A percentile compares a stretch with the other conserved stretches of the same genome.
These are phyloP conservation scores for Sarcophaga rosellei DNA, from an alignment of 2,888 invertebrate species.

Conservation along the genomic window DNA sequence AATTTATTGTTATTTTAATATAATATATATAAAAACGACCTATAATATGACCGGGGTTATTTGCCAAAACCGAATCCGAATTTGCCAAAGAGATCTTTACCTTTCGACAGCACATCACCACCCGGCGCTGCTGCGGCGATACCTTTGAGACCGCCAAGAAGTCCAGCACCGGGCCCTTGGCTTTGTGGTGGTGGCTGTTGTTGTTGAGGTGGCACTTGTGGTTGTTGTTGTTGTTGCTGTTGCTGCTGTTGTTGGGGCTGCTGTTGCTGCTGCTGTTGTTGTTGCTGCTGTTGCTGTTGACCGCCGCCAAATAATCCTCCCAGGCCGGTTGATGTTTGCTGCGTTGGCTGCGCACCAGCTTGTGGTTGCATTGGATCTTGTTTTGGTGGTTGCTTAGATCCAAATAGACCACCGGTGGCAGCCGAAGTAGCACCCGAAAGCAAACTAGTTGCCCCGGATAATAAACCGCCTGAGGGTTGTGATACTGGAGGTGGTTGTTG, in stretches of 20 bases:
- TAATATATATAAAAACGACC: constrained; percentile 78
- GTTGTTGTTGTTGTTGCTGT: constrained; percentile 79
- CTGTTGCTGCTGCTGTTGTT: constrained; percentile 79
- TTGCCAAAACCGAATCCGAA: constrained; percentile 95
- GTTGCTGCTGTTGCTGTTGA: constrained; percentile 76
- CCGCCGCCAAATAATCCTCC: constrained; percentile 76
- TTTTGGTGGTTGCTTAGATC: constrained; percentile 81
- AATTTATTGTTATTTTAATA: constrained; percentile 70
- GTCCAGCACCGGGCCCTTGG: constrained; percentile 87
- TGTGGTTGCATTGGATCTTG: constrained; percentile 83
- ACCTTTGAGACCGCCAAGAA: constrained; percentile 95
- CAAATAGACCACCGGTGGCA: constrained; percentile 82
- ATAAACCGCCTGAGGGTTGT: constrained; percentile 80
- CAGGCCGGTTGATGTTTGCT: constrained; percentile 79
- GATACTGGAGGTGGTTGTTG: constrained; percentile 79
- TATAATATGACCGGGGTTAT: constrained; percentile 83
- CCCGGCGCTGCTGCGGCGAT: constrained; percentile 92
- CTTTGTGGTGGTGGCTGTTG: constrained; percentile 80
- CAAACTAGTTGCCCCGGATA: constrained; percentile 81
- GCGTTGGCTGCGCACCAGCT: constrained; percentile 80
- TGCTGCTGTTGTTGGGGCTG: constrained; percentile 74
- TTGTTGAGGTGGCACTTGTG: constrained; percentile 74
- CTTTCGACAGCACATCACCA: constrained; percentile 94
- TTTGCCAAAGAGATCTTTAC: constrained; percentile 90
- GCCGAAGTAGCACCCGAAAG: constrained; percentile 82